Conservation (phyloP, 1,140 invertebrate genomes). For the Hylaeus volcanicus region DNA sequence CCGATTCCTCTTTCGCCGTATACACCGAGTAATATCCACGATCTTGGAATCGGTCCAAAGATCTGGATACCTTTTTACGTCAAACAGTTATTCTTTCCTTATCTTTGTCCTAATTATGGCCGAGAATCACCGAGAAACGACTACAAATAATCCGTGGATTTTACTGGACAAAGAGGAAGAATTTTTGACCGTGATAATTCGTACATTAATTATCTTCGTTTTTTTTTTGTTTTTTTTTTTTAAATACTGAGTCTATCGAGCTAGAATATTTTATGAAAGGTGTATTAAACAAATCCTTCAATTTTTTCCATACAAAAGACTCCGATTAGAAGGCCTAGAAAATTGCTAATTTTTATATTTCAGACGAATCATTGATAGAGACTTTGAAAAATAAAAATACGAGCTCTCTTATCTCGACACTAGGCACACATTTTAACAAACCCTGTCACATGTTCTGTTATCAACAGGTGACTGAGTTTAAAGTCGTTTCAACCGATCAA, state of each 20-base stretch:
- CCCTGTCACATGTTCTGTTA: too few relatives aligned
- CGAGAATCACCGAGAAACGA: neutral
- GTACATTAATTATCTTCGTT: neutral
- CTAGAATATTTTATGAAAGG: too few relatives aligned
- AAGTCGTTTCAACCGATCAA: too few relatives aligned
- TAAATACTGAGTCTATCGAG: too few relatives aligned
- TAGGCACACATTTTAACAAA: too few relatives aligned
- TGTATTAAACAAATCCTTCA: too few relatives aligned
- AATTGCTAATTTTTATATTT: neutral
- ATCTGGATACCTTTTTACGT: conserved; percentile 22
- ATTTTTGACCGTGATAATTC: neutral
- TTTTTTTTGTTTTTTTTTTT: neutral
- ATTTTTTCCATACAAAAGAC: too few relatives aligned
- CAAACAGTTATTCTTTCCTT: conserved; percentile 19
- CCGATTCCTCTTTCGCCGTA: conserved; percentile 36
- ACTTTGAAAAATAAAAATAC: too few relatives aligned
- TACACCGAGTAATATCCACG: conserved; percentile 34
- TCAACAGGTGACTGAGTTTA: too few relatives aligned
- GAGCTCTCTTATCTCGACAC: too few relatives aligned
- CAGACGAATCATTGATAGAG: too few relatives aligned
- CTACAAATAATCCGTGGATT: neutral
- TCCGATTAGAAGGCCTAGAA: too few relatives aligned
- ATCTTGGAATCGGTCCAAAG: conserved; percentile 65
- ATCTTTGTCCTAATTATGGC: conserved; percentile 33
- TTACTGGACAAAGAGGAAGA: neutral